Evolutionary conservation across 2,113 vertebrate genomes (phyloP).

Genomic region (Electrona antarctica): DNA sequence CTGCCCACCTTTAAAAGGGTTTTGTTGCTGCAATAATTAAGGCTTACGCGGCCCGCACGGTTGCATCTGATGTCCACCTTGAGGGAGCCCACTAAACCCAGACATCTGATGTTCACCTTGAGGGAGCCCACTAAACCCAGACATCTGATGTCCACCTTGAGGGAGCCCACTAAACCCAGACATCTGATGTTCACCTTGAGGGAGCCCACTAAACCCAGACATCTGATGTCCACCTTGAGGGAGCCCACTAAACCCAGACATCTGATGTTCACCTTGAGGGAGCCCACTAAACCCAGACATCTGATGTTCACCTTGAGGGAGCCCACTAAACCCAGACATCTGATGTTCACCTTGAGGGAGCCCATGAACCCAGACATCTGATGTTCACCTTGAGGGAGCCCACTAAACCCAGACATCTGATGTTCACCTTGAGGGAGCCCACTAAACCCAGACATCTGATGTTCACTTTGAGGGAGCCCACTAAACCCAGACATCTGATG

Average conservation of each 20-base stretch:
- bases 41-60: constrained; percentile 31
- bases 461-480: constrained; percentile 32
- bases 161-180: constrained; percentile 34
- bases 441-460: constrained; percentile 39
- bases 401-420: constrained; percentile 38
- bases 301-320: constrained; percentile 34
- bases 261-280: constrained; percentile 38
- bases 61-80: constrained; percentile 35
- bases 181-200: constrained; percentile 38
- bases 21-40: too few relatives aligned
- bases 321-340: constrained; percentile 36
- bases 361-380: constrained; percentile 38
- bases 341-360: constrained; percentile 33
- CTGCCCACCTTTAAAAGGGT: too few relatives aligned
- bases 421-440: constrained; percentile 32
- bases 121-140: constrained; percentile 32
- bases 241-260: constrained; percentile 30
- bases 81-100: constrained; percentile 30
- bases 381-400: constrained; percentile 31
- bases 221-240: constrained; percentile 37
- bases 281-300: constrained; percentile 35
- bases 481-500: constrained; percentile 38
- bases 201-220: constrained; percentile 31
- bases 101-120: constrained; percentile 33
- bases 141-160: constrained; percentile 36